Conservation (phyloP, 2,888 invertebrate genomes). For the Tricholauxania praeusta region DNA sequence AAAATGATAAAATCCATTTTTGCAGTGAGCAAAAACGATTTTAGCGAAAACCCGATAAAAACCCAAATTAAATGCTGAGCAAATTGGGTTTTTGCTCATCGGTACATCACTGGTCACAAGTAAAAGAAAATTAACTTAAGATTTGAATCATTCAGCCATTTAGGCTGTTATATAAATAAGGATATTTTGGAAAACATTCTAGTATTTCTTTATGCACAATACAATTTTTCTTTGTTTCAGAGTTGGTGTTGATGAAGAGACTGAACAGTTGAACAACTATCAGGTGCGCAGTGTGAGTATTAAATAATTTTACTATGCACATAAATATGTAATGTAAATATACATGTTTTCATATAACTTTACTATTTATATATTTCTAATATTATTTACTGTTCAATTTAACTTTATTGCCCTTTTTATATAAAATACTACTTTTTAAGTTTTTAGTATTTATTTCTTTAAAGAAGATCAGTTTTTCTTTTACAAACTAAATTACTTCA, state of each 20-base stretch:
- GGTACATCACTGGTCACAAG: too few species aligned
- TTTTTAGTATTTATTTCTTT: not conserved
- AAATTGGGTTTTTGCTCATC: too few species aligned
- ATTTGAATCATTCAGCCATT: too few species aligned
- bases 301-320: conserved; percentile 9
- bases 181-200: not conserved
- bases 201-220: not conserved
- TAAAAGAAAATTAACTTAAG: too few species aligned
- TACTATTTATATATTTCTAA: not conserved
- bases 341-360: not conserved
- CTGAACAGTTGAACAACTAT: conserved; percentile 83
- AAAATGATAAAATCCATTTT: too few species aligned
- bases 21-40: too few species aligned
- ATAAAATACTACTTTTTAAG: not conserved
- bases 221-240: conserved; percentile 70
- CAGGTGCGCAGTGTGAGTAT: conserved; percentile 87
- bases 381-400: not conserved
- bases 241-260: conserved; percentile 91
- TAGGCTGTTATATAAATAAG: too few species aligned
- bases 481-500: not conserved
- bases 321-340: conserved; percentile 17
- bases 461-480: not conserved
- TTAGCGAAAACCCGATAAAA: too few species aligned
- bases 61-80: too few species aligned
- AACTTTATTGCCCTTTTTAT: not conserved